phyloP scores from a whole-genome alignment of 2,888 invertebrate genomes.

The Andricus curvator region DNA sequence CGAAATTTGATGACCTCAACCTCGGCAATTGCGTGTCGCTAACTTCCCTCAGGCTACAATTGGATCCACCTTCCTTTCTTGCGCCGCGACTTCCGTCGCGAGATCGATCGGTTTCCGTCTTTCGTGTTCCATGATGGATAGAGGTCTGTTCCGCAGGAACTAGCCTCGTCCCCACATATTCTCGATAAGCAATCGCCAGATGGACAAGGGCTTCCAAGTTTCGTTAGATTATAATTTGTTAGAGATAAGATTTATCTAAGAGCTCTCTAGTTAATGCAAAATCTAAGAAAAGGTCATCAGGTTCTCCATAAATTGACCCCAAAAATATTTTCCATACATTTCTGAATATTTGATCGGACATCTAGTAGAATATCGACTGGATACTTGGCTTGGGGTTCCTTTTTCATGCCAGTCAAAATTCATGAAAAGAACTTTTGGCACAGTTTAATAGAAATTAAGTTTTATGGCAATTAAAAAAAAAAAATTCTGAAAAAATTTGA shows the following conservation, averaged over 20 bases:
- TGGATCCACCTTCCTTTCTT: slow-evolving; percentile 61
- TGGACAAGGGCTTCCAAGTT: slow-evolving; percentile 31
- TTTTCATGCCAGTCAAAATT: no score
- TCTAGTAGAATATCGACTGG: no score
- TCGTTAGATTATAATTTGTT: slow-evolving; percentile 12
- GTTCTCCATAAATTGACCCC: background rate
- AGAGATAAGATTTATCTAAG: background rate
- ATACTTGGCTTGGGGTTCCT: no score
- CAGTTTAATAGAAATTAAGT: no score
- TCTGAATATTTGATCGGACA: no score
- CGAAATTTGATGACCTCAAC: slow-evolving; percentile 41
- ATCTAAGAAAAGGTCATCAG: background rate
- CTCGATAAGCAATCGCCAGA: slow-evolving; percentile 10
- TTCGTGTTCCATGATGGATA: slow-evolving; percentile 65
- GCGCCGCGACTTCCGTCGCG: slow-evolving; percentile 57
- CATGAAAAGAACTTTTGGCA: no score
- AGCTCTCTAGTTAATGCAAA: background rate
- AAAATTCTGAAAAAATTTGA: no score
- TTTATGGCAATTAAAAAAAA: no score
- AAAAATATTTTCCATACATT: background rate
- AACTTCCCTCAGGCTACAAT: slow-evolving; percentile 53
- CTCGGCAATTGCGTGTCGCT: slow-evolving; percentile 47
- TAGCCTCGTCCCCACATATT: slow-evolving; percentile 1
- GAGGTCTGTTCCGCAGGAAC: slow-evolving; percentile 56
- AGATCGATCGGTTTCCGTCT: slow-evolving; percentile 72